Evolutionary conservation across 2,888 invertebrate genomes (phyloP).

Genomic region (Parnassius smintheus): DNA sequence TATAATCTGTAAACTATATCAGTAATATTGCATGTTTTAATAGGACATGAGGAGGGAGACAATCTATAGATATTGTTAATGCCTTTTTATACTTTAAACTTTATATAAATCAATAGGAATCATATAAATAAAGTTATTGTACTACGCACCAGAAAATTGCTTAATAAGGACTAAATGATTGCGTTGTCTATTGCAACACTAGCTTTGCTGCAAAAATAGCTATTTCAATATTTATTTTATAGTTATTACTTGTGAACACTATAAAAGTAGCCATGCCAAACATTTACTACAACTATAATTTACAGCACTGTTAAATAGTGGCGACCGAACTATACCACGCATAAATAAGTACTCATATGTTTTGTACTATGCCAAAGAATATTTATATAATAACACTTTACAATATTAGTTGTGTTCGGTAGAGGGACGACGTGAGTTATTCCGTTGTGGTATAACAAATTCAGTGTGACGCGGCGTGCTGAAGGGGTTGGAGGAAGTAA

Average conservation of each 20-base stretch:
- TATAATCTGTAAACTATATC: neutral
- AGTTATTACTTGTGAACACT: neutral
- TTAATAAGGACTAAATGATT: slow-evolving; percentile 13
- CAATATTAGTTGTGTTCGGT: slow-evolving; percentile 51
- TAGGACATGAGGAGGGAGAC: too few species aligned
- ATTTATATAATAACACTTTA: neutral
- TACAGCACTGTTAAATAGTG: neutral
- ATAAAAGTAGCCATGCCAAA: neutral
- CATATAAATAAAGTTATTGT: slow-evolving; percentile 2
- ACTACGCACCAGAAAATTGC: slow-evolving; percentile 25
- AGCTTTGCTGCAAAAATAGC: neutral
- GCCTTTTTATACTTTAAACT: neutral
- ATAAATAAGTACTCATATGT: neutral
- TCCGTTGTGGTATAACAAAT: slow-evolving; percentile 75
- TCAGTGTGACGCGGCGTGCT: slow-evolving; percentile 63
- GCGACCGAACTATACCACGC: slow-evolving; percentile 4
- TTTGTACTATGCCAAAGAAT: neutral
- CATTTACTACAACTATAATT: neutral
- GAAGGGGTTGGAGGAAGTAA: slow-evolving; percentile 67
- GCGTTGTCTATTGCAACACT: neutral
- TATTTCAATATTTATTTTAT: neutral
- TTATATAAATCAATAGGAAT: too few species aligned
- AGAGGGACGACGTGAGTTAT: slow-evolving; percentile 53
- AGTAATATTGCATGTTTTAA: too few species aligned
- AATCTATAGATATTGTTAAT: neutral